Evolutionary conservation across 2,888 invertebrate species (phyloP).

Genomic region (Pheosia gnoma): DNA sequence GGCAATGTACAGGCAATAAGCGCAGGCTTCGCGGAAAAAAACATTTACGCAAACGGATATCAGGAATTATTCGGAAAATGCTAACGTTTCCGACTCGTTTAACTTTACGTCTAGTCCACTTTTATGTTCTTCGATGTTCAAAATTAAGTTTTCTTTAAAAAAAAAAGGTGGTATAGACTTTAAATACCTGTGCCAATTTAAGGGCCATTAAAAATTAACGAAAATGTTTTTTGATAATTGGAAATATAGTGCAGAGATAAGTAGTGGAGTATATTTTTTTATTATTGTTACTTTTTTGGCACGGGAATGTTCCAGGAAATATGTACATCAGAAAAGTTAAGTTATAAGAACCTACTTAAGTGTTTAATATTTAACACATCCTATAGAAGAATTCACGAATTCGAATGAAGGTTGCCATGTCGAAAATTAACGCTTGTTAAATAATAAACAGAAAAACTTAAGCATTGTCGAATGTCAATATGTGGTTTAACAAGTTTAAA

Average conservation of each 20-base stretch:
- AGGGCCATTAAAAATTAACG: too few relatives aligned
- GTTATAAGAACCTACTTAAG: too few relatives aligned
- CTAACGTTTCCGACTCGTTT: conserved; percentile 51
- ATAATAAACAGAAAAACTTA: not conserved
- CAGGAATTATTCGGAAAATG: conserved; percentile 47
- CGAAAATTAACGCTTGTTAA: not conserved
- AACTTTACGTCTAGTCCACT: conserved; percentile 32
- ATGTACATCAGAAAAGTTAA: too few relatives aligned
- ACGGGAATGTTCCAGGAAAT: not conserved
- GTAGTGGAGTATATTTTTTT: too few relatives aligned
- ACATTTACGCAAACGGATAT: conserved; percentile 45
- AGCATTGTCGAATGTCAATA: not conserved
- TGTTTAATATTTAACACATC: not conserved
- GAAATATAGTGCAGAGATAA: too few relatives aligned
- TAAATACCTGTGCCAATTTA: too few relatives aligned
- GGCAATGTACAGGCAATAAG: conserved; percentile 38
- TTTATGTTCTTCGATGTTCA: conserved; percentile 6
- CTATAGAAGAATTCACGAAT: conserved; percentile 17
- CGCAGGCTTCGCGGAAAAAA: conserved; percentile 27
- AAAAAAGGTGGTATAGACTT: too few relatives aligned
- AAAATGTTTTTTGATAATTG: too few relatives aligned
- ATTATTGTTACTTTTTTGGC: too few relatives aligned
- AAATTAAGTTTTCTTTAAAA: not conserved
- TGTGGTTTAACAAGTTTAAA: not conserved
- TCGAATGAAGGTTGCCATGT: conserved; percentile 26